Conservation (phyloP, 2,797 vertebrate species). For the Otolemur crassicaudatus region DNA sequence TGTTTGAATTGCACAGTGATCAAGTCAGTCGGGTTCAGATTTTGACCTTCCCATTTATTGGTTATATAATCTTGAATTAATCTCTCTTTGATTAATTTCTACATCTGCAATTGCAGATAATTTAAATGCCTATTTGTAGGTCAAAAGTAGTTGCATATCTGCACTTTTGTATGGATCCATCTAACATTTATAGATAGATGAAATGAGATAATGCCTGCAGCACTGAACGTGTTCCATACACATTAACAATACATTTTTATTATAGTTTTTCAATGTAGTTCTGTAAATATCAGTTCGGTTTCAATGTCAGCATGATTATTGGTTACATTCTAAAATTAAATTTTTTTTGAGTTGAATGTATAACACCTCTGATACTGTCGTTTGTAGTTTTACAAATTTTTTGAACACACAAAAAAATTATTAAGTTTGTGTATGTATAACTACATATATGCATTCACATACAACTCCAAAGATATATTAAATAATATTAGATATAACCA, state of each 20-base stretch:
- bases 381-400: constrained; percentile 3
- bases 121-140: not conserved
- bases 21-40: not conserved
- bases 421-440: not conserved
- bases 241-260: not conserved
- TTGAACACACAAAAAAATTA: not conserved
- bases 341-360: not conserved
- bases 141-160: not conserved
- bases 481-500: not conserved
- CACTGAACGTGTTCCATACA: not conserved
- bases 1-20: constrained; percentile 18
- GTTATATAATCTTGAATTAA: not conserved
- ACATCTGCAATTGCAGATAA: not conserved
- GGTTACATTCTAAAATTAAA: constrained; percentile 14
- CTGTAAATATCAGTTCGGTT: not conserved
- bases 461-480: not conserved
- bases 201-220: not conserved
- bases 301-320: not conserved
- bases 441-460: not conserved
- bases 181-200: constrained; percentile 20
- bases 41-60: not conserved
- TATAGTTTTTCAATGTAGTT: not conserved
- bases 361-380: not conserved
- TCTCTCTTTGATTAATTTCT: not conserved
- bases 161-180: not conserved